phyloP scores from a whole-genome alignment of 2,797 vertebrate genomes.

The Lithobates pipiens region DNA sequence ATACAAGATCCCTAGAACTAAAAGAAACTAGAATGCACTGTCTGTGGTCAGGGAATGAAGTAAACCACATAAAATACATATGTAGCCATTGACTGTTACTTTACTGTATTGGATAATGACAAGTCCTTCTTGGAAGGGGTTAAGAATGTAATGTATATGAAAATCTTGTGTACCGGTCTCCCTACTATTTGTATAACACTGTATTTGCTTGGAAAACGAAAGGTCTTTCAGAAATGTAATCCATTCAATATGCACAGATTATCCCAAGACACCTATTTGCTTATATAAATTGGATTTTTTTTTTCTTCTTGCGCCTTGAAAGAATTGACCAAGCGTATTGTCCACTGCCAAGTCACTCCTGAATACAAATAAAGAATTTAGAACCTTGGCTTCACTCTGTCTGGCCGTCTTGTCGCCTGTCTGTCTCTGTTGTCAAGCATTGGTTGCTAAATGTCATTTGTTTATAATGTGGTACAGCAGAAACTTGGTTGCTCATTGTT shows the following conservation, averaged over 20 bases:
- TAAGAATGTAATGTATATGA: conserved; percentile 7
- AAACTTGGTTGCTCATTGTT: too few species aligned
- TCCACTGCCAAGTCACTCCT: conserved; percentile 20
- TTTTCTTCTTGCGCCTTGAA: conserved; percentile 23
- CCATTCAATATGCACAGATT: conserved; percentile 33
- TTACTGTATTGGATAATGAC: too few species aligned
- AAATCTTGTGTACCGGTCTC: background rate
- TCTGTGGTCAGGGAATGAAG: too few species aligned
- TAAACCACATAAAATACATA: too few species aligned
- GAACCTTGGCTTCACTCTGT: background rate
- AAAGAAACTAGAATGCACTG: too few species aligned
- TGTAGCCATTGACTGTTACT: too few species aligned
- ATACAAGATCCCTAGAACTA: too few species aligned
- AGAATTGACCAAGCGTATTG: conserved; percentile 34
- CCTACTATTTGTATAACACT: conserved; percentile 23
- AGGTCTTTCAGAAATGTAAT: conserved; percentile 41
- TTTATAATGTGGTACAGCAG: too few species aligned
- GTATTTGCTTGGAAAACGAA: conserved; percentile 21
- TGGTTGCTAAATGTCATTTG: background rate
- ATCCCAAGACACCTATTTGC: conserved; percentile 47
- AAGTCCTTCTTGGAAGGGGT: background rate
- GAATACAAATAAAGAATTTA: conserved; percentile 35
- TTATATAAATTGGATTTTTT: conserved; percentile 49
- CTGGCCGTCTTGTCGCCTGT: background rate
- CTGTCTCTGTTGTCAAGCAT: background rate